A percentile compares a stretch with the other conserved stretches of the same genome.
These are phyloP conservation scores for Melanocharis versteri DNA, from an alignment of 2,113 vertebrate species.

Conservation along the genomic window DNA sequence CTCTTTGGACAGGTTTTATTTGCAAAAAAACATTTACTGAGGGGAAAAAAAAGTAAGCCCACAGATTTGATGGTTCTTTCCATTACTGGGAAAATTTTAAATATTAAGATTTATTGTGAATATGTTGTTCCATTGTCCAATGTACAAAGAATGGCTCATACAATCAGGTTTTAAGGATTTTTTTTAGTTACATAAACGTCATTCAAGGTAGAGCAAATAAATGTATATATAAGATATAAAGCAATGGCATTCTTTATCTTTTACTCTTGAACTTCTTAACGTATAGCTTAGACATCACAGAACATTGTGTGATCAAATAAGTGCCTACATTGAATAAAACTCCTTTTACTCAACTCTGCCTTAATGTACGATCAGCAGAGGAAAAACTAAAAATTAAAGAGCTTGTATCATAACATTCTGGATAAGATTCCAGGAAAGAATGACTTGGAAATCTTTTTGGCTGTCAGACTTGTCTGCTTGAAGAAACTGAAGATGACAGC, in stretches of 20 bases:
- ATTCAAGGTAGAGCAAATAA: background rate
- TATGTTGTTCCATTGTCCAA: background rate
- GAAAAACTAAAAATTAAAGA: background rate
- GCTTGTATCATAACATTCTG: background rate
- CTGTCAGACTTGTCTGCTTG: background rate
- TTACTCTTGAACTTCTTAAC: background rate
- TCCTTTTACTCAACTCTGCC: background rate
- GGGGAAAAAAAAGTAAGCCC: background rate
- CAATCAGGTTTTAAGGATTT: background rate
- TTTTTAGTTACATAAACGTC: background rate
- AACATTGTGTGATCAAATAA: background rate
- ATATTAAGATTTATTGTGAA: background rate
- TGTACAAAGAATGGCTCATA: background rate
- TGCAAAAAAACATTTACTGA: background rate
- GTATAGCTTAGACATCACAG: background rate
- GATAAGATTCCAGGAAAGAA: background rate
- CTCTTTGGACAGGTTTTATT: background rate
- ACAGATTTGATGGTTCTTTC: background rate
- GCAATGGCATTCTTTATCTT: background rate
- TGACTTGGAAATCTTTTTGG: background rate
- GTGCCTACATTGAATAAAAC: background rate
- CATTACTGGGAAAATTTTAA: background rate
- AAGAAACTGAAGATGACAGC: background rate
- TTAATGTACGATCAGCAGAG: background rate
- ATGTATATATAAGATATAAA: background rate